Conservation (phyloP, 2,113 vertebrate species). For the Mirounga angustirostris region DNA sequence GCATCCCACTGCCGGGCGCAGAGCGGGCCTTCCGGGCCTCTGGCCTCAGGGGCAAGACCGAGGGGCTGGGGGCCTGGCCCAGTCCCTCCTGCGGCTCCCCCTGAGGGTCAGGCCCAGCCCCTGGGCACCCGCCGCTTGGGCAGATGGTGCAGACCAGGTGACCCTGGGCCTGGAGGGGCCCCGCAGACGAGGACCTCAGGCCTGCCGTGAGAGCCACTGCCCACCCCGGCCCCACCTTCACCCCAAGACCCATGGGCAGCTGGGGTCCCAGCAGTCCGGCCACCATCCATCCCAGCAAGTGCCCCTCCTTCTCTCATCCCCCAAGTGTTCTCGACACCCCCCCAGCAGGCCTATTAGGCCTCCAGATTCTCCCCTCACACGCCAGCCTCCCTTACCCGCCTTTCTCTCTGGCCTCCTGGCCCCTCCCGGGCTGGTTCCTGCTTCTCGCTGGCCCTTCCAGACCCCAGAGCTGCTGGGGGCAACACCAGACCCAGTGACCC, state of each 20-base stretch:
- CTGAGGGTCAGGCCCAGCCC: not conserved
- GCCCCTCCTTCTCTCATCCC: not conserved
- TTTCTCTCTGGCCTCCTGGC: not conserved
- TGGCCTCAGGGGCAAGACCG: no score
- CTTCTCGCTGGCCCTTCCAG: not conserved
- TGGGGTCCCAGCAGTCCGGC: not conserved
- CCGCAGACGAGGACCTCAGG: not conserved
- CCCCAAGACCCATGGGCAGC: not conserved
- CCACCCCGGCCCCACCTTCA: accelerated
- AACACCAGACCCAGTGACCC: no score
- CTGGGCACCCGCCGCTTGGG: not conserved
- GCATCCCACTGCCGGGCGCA: not conserved
- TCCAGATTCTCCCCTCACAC: accelerated
- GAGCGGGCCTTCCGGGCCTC: no score
- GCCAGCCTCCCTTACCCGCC: accelerated
- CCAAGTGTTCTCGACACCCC: no score
- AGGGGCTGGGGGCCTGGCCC: not conserved
- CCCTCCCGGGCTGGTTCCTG: not conserved
- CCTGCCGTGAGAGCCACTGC: not conserved
- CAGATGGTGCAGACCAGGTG: accelerated
- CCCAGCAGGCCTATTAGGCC: accelerated
- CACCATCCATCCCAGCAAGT: not conserved
- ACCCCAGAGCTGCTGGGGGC: not conserved
- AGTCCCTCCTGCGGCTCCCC: not conserved
- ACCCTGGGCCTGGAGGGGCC: not conserved